phyloP scores from a whole-genome alignment of 2,113 vertebrate species.

The Delphinapterus leucas region DNA sequence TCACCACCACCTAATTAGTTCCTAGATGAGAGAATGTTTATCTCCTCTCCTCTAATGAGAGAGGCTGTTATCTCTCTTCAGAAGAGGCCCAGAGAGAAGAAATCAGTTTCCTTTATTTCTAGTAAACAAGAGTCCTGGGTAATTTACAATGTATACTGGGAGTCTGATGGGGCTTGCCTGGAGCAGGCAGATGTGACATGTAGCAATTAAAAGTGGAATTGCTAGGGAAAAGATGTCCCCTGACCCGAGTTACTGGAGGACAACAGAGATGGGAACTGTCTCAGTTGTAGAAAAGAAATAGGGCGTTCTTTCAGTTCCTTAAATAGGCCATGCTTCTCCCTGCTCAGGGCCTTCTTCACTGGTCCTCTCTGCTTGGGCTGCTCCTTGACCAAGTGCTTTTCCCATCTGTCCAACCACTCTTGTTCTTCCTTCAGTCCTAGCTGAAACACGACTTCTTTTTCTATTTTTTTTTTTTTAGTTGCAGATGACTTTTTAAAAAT shows the following conservation, averaged over 20 bases:
- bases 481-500: too few relatives aligned
- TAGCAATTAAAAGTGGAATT: constrained; percentile 32
- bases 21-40: background rate
- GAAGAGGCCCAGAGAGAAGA: background rate
- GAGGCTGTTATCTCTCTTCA: background rate
- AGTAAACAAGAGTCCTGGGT: constrained; percentile 19
- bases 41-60: background rate
- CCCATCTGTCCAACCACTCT: background rate
- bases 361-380: background rate
- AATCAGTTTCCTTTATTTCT: background rate
- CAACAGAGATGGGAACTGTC: background rate
- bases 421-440: background rate
- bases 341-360: background rate
- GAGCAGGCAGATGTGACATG: background rate
- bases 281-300: background rate
- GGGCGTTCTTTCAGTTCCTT: background rate
- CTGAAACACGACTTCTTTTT: background rate
- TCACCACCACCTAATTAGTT: background rate
- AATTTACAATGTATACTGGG: background rate
- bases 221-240: background rate
- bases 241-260: background rate
- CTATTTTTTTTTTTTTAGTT: too few relatives aligned
- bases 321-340: background rate
- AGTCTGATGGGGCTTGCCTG: background rate
- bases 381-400: background rate